Evolutionary conservation across 2,113 vertebrate species (phyloP).

Genomic region (Scatophagus argus): DNA sequence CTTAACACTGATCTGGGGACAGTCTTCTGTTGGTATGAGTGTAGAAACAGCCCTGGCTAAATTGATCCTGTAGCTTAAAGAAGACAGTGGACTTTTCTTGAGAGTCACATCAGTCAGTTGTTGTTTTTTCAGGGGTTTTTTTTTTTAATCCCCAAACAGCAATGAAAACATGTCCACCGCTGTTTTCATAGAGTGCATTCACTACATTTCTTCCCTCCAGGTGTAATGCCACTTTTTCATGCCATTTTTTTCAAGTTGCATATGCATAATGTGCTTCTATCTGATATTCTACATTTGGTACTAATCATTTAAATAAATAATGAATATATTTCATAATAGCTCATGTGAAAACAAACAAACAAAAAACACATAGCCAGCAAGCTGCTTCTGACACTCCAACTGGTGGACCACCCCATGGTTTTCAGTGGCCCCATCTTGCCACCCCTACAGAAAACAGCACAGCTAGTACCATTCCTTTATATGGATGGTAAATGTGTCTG

Average conservation of each 20-base stretch:
- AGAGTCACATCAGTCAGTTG: conserved; percentile 4
- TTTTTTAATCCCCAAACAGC: conserved; percentile 24
- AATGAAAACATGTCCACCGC: conserved; percentile 45
- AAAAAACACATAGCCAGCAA: too few relatives aligned
- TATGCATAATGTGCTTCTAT: too few relatives aligned
- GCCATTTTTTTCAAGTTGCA: too few relatives aligned
- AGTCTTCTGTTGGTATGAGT: background rate
- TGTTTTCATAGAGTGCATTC: conserved; percentile 22
- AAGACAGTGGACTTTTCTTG: background rate
- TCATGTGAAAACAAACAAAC: too few relatives aligned
- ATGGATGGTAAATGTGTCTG: conserved; percentile 14
- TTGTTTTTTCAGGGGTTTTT: conserved; percentile 16
- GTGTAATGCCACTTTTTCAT: background rate
- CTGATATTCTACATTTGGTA: too few relatives aligned
- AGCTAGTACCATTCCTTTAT: conserved; percentile 24
- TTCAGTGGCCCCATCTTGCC: too few relatives aligned
- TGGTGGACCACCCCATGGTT: background rate
- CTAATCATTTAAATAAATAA: too few relatives aligned
- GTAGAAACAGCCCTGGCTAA: conserved; percentile 10
- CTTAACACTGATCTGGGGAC: conserved; percentile 58
- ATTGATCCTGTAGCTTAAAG: conserved; percentile 26
- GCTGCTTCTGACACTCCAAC: too few relatives aligned
- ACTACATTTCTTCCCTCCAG: conserved; percentile 1
- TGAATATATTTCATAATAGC: too few relatives aligned
- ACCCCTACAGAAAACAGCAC: too few relatives aligned